Evolutionary conservation across 2,888 invertebrate genomes (phyloP), one percentile per base, ranked within the genome.

Genomic region (Agonopterix alstromeriana): DNA sequence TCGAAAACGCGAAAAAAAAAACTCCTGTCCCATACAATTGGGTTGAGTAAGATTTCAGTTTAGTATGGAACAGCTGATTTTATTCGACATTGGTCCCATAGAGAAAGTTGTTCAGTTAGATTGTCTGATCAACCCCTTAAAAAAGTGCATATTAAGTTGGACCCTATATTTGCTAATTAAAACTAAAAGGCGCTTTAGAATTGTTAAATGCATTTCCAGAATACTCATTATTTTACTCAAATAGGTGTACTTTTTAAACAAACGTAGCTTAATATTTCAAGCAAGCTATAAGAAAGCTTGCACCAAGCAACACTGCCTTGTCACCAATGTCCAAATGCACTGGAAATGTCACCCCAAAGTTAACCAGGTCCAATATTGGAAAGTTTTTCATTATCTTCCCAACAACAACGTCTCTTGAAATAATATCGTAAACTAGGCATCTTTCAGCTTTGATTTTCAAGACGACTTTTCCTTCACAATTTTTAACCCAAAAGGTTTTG

Each of bases 241-340:
- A 38, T 27, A 38, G n/a, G 3, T 10, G 1, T 5, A 10, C n/a
- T 38, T n/a, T 9, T 1, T 38, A 10, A 10, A 38, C n/a, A n/a
- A 38, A 38, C 3, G 1, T 38, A 38, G 38, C 9, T 38, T 9
- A 35, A 54, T 60, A 66, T 55, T 67, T 70, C 42, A 67, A 55
- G 54, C 56, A 69, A 27, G 66, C 67, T 36, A 77, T 72, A 27
- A 78, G 52, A 53, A 77, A 76, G 45, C 77, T 70, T 3, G 79
- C 77, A 10, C 77, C 78, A 0, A 80, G 52, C 11, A 80, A 45
- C 12, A 71, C 63, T 0, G 72, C 67, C 53, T 79, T 81, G n/a
- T 67, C 58, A 17, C 53, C 53, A 0, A 73, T 54, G 36, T 67
- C 60, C 55, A 73, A 59, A 8, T 68, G 66, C 0, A 54, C 49